Evolutionary conservation across 2,797 vertebrate genomes (phyloP).

Genomic region (Danio jaintianensis): DNA sequence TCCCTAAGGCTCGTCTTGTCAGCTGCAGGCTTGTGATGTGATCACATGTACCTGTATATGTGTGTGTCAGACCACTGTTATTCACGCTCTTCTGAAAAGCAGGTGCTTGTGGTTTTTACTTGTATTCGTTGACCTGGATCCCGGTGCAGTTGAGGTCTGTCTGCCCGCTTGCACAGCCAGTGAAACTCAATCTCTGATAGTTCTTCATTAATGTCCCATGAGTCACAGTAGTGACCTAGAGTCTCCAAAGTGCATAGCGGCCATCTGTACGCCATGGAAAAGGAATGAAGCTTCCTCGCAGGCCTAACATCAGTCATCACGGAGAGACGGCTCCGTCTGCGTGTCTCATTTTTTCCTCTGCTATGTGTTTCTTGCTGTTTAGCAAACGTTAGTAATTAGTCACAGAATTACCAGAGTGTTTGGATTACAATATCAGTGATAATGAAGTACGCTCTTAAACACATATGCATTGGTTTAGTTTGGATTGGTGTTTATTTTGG

Average conservation of each 20-base stretch:
- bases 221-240: slow-evolving; percentile 15
- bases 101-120: slow-evolving; percentile 28
- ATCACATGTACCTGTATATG: slow-evolving; percentile 19
- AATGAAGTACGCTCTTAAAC: not conserved
- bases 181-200: slow-evolving; percentile 33
- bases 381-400: not conserved
- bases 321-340: not conserved
- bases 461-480: not conserved
- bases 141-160: slow-evolving; percentile 18
- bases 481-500: slow-evolving; percentile 1
- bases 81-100: not conserved
- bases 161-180: not conserved
- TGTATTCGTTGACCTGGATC: slow-evolving; percentile 27
- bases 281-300: slow-evolving; percentile 15
- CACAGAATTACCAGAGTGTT: not conserved
- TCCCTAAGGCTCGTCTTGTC: not conserved
- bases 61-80: not conserved
- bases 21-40: not conserved
- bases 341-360: not conserved
- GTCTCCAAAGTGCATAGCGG: slow-evolving; percentile 29
- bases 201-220: slow-evolving; percentile 18
- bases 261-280: slow-evolving; percentile 14
- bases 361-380: not conserved
- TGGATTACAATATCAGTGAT: not conserved
- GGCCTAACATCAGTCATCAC: slow-evolving; percentile 12